Base-by-base conservation (phyloP, 2,888 invertebrate species). In the Altica lythri region DNA sequence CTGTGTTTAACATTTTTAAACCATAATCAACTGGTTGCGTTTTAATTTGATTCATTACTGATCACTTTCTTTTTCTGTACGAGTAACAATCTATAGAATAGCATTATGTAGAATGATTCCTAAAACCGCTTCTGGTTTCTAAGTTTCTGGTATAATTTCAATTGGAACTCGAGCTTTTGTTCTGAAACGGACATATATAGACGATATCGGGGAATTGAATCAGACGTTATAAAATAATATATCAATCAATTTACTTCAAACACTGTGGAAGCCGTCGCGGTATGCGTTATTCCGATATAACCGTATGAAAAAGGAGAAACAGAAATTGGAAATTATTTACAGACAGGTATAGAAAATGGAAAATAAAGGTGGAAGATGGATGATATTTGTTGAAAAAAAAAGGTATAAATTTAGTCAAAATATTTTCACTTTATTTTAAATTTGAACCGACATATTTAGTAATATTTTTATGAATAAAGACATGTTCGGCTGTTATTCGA, bases 191-290 rank as follows among this genome's bases (percentile, higher is more conserved):
- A 45, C 49, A 32, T 32, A 53, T 53, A 54, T 44, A 49, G 38
- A 50, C 50, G 53, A 16, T 45, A 47, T 44, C 47, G 17, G 8
- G 25, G 35, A 53, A 57, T 57, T 53, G 58, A 48, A 63, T 59
- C 57, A 53, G 57, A 57, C 58, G 48, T 53, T 51, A 55, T 55
- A 52, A 56, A 58, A 61, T 56, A 54, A 59, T 59, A 57, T 54
- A 61, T 61, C 59, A 61, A 61, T 61, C 58, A 56, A 54, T 55
- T 57, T 55, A 27, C 45, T 45, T 42, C 49, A 43, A 46, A 49
- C 42, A 46, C 50, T 16, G 47, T 34, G 10, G 25, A 17, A 27
- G 10, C 17, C 17, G 17, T 17, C 19, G 43, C 30, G 14, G 42
- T 16, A 16, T 42, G 4, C 43, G 17, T n/a, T n/a, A n/a, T n/a